Conservation (phyloP, 2,113 vertebrate species). For the Lophochroa leadbeateri region DNA sequence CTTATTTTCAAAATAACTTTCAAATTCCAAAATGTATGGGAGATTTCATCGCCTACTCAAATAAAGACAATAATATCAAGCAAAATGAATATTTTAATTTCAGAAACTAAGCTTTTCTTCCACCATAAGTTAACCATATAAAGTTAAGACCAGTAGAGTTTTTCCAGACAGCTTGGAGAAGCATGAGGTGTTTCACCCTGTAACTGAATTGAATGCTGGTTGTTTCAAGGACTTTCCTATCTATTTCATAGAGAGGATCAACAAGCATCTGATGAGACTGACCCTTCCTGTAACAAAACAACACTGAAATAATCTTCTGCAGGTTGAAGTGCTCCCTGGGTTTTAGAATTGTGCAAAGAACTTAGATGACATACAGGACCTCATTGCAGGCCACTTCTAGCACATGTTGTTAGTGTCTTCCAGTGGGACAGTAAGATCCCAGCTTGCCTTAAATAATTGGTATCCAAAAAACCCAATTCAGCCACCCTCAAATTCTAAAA, state of each 20-base stretch:
- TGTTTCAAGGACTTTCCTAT: not conserved
- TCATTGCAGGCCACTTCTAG: not conserved
- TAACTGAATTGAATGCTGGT: not conserved
- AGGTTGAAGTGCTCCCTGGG: not conserved
- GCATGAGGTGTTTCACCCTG: not conserved
- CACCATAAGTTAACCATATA: not conserved
- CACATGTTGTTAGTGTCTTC: not conserved
- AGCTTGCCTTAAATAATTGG: not conserved
- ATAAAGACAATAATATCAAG: not conserved
- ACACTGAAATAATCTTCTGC: not conserved
- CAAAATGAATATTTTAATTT: not conserved
- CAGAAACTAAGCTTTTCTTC: not conserved
- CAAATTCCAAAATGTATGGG: not conserved
- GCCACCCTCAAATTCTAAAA: not conserved
- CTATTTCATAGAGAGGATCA: not conserved
- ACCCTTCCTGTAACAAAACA: not conserved
- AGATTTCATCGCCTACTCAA: not conserved
- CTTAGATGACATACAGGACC: not conserved
- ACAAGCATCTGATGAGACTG: not conserved
- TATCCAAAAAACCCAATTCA: not conserved
- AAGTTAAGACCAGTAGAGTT: not conserved
- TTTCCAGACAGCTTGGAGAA: not conserved
- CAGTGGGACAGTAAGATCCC: not conserved
- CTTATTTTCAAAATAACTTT: not conserved
- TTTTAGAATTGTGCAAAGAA: not conserved